Evolutionary conservation across 2,888 invertebrate genomes (phyloP).

Genomic region (Gasteruption jaculator): DNA sequence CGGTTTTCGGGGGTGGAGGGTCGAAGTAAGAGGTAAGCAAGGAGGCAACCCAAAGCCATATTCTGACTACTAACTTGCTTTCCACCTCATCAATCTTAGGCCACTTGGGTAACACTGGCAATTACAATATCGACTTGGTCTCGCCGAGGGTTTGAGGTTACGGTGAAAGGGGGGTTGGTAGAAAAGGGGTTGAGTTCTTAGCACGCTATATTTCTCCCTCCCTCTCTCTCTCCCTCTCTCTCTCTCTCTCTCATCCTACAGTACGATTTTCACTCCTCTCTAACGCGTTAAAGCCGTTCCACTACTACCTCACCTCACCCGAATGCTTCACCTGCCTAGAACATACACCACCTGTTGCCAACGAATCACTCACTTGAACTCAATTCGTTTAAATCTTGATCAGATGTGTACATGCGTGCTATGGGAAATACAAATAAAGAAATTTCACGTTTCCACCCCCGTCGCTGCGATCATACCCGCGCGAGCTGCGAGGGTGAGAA

Average conservation of each 20-base stretch:
- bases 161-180: slow-evolving; percentile 40
- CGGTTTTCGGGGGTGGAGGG: background rate
- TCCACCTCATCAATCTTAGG: slow-evolving; percentile 49
- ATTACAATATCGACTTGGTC: slow-evolving; percentile 51
- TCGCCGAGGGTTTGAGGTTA: slow-evolving; percentile 45
- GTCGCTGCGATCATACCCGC: no score
- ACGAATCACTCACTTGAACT: slow-evolving; percentile 44
- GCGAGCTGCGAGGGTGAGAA: no score
- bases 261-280: slow-evolving; percentile 14
- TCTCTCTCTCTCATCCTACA: background rate
- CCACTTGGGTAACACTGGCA: slow-evolving; percentile 46
- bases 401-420: no score
- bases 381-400: slow-evolving; percentile 47
- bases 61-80: slow-evolving; percentile 43
- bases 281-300: slow-evolving; percentile 26
- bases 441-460: no score
- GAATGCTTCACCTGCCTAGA: slow-evolving; percentile 38
- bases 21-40: slow-evolving; percentile 34
- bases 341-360: slow-evolving; percentile 47
- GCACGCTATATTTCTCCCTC: slow-evolving; percentile 44
- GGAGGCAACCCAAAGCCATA: no score
- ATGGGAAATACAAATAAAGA: no score
- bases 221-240: slow-evolving; percentile 18
- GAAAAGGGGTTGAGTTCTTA: no score
- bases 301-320: slow-evolving; percentile 26